phyloP scores from a whole-genome alignment of 2,888 invertebrate species.

The Drosophila nigritarsus region DNA sequence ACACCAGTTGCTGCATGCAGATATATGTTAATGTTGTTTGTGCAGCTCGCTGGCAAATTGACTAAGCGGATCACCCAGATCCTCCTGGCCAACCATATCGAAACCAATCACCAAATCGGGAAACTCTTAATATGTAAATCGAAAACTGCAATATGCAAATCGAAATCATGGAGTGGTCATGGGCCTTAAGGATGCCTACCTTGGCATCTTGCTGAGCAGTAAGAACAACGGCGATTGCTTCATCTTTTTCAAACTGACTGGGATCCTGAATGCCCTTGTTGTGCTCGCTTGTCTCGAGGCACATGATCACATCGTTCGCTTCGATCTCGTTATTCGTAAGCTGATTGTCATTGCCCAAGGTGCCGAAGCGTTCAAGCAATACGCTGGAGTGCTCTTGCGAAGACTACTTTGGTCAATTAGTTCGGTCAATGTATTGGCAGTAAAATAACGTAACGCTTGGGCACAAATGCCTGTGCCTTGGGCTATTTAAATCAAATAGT shows the following conservation, averaged over 20 bases:
- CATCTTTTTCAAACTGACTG: too few species aligned
- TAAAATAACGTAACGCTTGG: background rate
- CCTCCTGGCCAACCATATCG: conserved; percentile 92
- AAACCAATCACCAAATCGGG: conserved; percentile 91
- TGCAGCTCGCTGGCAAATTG: conserved; percentile 87
- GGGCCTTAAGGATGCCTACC: conserved; percentile 89
- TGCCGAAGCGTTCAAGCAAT: conserved; percentile 84
- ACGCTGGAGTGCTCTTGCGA: conserved; percentile 53
- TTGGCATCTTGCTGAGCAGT: conserved; percentile 89
- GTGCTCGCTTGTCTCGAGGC: conserved; percentile 86
- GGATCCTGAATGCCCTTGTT: conserved; percentile 86
- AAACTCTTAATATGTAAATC: conserved; percentile 79
- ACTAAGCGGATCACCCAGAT: conserved; percentile 88
- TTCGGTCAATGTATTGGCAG: conserved; percentile 9
- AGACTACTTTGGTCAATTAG: conserved; percentile 33
- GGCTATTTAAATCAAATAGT: background rate
- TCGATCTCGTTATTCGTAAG: conserved; percentile 86
- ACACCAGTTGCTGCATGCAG: conserved; percentile 93
- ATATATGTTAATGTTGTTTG: conserved; percentile 87
- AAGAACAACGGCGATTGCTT: conserved; percentile 88
- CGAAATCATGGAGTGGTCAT: conserved; percentile 87
- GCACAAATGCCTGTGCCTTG: too few species aligned
- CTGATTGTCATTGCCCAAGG: conserved; percentile 86
- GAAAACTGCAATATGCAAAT: background rate
- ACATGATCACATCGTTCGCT: conserved; percentile 87